These are phyloP conservation scores for Caenorhabditis sp. DNA, from an alignment of 2,888 invertebrate genomes.

Conservation along the genomic window DNA sequence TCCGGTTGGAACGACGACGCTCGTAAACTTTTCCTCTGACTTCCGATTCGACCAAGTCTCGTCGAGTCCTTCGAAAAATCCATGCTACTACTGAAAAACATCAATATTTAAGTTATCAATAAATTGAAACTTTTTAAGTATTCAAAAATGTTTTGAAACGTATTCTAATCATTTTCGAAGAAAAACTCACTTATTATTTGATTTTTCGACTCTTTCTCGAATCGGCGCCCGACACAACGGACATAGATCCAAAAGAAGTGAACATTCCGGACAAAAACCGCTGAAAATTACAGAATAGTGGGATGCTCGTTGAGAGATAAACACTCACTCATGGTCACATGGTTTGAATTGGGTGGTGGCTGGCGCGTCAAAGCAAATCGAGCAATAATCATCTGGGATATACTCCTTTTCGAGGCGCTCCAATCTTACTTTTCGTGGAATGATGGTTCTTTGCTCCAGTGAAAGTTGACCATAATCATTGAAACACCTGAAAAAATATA, in stretches of 20 bases:
- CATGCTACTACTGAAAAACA: slow-evolving; percentile 2
- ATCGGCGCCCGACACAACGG: slow-evolving; percentile 85
- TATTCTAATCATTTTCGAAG: neutral
- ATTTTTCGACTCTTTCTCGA: slow-evolving; percentile 57
- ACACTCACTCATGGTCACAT: slow-evolving; percentile 82
- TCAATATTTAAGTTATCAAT: slow-evolving; percentile 7
- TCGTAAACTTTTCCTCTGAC: slow-evolving; percentile 25
- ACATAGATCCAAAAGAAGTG: slow-evolving; percentile 82
- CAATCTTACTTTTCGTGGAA: slow-evolving; percentile 84
- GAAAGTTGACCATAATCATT: slow-evolving; percentile 79
- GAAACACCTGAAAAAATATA: slow-evolving; percentile 28
- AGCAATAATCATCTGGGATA: slow-evolving; percentile 79
- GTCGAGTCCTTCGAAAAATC: neutral
- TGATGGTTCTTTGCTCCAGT: slow-evolving; percentile 82
- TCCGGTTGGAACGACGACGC: slow-evolving; percentile 14
- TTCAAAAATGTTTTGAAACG: neutral
- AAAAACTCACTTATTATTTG: slow-evolving; percentile 15
- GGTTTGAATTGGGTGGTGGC: slow-evolving; percentile 82
- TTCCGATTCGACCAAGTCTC: neutral
- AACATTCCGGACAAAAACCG: slow-evolving; percentile 85
- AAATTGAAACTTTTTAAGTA: slow-evolving; percentile 2
- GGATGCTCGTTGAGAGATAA: neutral
- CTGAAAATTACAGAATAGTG: slow-evolving; percentile 71
- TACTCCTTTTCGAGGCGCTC: slow-evolving; percentile 80
- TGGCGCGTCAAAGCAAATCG: slow-evolving; percentile 84